Evolutionary conservation across 2,888 invertebrate species (phyloP), one percentile per base, ranked within the genome.

Genomic region (Lycia hirtaria): DNA sequence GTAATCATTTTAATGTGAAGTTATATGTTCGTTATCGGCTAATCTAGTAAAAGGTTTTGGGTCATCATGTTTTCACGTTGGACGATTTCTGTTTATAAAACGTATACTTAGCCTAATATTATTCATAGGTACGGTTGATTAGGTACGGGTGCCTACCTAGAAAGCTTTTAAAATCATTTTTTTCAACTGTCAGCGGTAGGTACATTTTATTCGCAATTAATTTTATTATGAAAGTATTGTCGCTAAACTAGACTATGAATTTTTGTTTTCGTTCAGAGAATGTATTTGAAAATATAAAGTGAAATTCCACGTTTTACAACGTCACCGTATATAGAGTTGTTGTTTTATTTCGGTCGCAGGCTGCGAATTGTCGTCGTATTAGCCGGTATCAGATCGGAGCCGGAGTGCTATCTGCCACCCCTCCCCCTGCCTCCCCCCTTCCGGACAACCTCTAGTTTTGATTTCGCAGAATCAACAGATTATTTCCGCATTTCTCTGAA

Each of bases 281-380:
- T n/a, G n/a, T 20, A 19, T 7, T 28, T 17, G 10, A 2, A 49
- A 56, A 48, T 40, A 12, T 17, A 17, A 47, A 20, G n/a, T n/a
- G 14, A 14, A 44, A 49, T 53, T n/a, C 38, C 15, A 53, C 40
- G 24, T 49, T 35, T 50, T 45, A 43, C 56, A 45, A 33, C 45
- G 40, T 50, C 52, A 48, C 43, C 47, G 56, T 49, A 43, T 38
- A 41, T 30, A 32, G 51, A 47, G 24, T 58, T 60, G n/a, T 45
- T 60, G 49, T 61, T 60, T 58, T 60, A 58, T 64, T 60, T 60
- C 41, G 47, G 56, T 32, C 33, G 83, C 76, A 82, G 80, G 77
- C 71, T 83, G 84, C 84, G 82, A 87, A 85, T 82, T 83, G 86
- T 85, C 83, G 82, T 85, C 86, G 81, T 85, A 83, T 83, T 85